phyloP scores from a whole-genome alignment of 2,888 invertebrate genomes.

The Mesoligia furuncula region DNA sequence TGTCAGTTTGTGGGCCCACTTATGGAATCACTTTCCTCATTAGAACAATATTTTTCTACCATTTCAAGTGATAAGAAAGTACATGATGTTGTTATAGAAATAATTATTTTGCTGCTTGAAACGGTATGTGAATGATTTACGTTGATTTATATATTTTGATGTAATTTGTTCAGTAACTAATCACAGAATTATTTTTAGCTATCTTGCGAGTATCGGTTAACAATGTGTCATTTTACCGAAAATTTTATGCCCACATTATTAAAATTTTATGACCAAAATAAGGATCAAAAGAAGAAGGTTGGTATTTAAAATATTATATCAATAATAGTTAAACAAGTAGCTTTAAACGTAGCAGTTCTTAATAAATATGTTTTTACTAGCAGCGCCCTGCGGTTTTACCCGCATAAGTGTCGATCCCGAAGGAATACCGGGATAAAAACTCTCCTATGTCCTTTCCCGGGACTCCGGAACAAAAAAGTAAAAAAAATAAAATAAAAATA shows the following conservation, averaged over 20 bases:
- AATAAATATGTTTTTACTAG: not conserved
- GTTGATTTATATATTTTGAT: not conserved
- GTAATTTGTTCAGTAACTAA: constrained; percentile 6
- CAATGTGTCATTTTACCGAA: constrained; percentile 90
- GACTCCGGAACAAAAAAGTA: too few species aligned
- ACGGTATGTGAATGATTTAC: constrained; percentile 70
- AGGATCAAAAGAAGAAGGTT: constrained; percentile 87
- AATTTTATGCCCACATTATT: constrained; percentile 82
- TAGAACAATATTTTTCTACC: constrained; percentile 78
- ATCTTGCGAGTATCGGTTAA: constrained; percentile 86
- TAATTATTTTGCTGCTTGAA: constrained; percentile 79
- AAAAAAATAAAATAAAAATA: too few species aligned
- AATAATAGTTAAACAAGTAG: not conserved
- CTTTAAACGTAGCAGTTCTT: not conserved
- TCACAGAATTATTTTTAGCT: constrained; percentile 77
- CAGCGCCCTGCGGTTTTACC: too few species aligned
- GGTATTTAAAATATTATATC: constrained; percentile 3
- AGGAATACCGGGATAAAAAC: too few species aligned
- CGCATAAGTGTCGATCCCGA: too few species aligned
- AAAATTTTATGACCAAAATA: constrained; percentile 84
- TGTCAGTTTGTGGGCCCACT: constrained; percentile 82
- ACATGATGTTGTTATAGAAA: constrained; percentile 83
- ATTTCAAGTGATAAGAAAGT: constrained; percentile 81
- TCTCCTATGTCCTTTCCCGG: too few species aligned
- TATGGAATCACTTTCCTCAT: constrained; percentile 76